These are phyloP conservation scores for Lampris incognitus DNA, from an alignment of 2,113 vertebrate genomes.

Conservation along the genomic window DNA sequence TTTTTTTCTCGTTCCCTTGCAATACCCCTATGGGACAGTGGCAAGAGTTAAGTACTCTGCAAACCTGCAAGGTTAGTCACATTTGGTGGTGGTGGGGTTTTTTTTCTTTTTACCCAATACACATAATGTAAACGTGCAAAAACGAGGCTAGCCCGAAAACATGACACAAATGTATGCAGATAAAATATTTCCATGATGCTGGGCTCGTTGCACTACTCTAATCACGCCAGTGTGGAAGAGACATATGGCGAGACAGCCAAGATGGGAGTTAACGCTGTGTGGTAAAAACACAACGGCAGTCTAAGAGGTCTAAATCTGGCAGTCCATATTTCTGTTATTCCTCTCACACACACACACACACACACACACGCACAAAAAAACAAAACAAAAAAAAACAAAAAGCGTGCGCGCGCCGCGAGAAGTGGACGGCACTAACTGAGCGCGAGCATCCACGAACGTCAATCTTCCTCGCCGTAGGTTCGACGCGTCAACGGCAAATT, in stretches of 20 bases:
- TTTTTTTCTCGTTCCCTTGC: neutral
- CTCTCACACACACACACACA: neutral
- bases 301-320: conserved; percentile 42
- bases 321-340: conserved; percentile 33
- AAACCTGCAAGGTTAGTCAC: conserved; percentile 12
- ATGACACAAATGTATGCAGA: conserved; percentile 44
- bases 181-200: neutral
- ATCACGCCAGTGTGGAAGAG: neutral
- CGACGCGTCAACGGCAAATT: too few relatives aligned
- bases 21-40: too few relatives aligned
- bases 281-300: conserved; percentile 16
- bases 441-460: too few relatives aligned
- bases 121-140: conserved; percentile 5
- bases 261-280: neutral
- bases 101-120: neutral
- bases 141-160: conserved; percentile 23
- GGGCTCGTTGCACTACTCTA: neutral
- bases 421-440: too few relatives aligned
- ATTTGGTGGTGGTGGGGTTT: neutral
- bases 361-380: too few relatives aligned
- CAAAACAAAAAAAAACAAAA: too few relatives aligned
- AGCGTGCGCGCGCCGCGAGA: too few relatives aligned
- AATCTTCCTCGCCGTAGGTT: too few relatives aligned
- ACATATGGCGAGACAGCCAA: conserved; percentile 14
- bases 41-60: conserved; percentile 6